phyloP scores from a whole-genome alignment of 2,113 vertebrate species.

The Pseudopipra pipra region DNA sequence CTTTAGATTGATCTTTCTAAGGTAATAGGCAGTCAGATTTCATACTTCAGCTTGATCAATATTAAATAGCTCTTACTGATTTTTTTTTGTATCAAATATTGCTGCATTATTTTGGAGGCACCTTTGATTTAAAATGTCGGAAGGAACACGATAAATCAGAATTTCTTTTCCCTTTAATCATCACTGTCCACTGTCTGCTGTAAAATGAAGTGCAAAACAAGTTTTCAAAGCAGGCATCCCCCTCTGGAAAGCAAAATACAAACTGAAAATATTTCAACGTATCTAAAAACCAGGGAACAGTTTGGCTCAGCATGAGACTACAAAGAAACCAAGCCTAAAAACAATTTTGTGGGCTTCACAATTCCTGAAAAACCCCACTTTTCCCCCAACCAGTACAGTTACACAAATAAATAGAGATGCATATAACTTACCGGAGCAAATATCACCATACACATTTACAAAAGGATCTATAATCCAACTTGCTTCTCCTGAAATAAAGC shows the following conservation, averaged over 20 bases:
- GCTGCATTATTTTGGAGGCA: not conserved
- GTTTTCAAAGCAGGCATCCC: conserved; percentile 66
- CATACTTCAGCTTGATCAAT: not conserved
- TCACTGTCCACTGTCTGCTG: conserved; percentile 2
- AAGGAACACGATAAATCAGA: not conserved
- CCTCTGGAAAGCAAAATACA: conserved; percentile 35
- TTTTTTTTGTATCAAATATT: not conserved
- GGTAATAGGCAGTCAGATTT: not conserved
- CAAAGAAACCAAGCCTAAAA: conserved; percentile 50
- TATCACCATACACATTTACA: conserved; percentile 97
- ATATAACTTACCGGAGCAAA: conserved; percentile 89
- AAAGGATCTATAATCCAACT: conserved; percentile 84
- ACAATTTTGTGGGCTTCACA: conserved; percentile 19
- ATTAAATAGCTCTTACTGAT: not conserved
- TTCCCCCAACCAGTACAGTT: not conserved
- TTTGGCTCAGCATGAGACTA: conserved; percentile 19
- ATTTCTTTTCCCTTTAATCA: not conserved
- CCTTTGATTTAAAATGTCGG: not conserved
- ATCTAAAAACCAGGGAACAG: conserved; percentile 4
- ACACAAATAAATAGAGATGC: conserved; percentile 36
- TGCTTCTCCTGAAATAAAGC: conserved; percentile 77
- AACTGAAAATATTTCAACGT: not conserved
- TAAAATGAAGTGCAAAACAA: conserved; percentile 69
- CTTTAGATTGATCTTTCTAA: not conserved
- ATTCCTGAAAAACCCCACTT: not conserved